A percentile compares a stretch with the other conserved stretches of the same genome.
Conservation (phyloP, 1,140 invertebrate genomes). For the Epicauta chinensis region DNA sequence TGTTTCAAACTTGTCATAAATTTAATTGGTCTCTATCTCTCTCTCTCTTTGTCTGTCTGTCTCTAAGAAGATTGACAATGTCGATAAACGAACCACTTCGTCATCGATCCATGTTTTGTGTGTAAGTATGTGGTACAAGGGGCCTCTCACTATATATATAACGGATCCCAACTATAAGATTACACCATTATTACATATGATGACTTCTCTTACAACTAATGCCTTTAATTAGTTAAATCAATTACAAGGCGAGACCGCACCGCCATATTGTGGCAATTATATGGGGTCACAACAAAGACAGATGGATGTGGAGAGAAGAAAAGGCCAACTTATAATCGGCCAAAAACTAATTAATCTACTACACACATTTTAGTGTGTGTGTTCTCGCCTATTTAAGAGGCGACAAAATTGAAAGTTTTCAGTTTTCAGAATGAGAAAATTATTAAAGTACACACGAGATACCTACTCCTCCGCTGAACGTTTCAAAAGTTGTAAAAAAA, state of each 20-base stretch:
- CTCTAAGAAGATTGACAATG: constrained; percentile 32
- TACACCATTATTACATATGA: too few relatives aligned
- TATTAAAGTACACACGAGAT: too few relatives aligned
- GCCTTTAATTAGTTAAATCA: constrained; percentile 22
- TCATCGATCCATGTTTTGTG: constrained; percentile 25
- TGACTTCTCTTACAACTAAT: constrained; percentile 13
- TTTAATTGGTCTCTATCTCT: constrained; percentile 31
- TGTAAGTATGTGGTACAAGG: too few relatives aligned
- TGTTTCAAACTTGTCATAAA: constrained; percentile 34
- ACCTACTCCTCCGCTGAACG: background rate
- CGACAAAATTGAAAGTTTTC: constrained; percentile 8
- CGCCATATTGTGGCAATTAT: constrained; percentile 15
- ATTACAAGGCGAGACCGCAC: constrained; percentile 13
- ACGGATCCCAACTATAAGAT: background rate
- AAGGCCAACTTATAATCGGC: too few relatives aligned
- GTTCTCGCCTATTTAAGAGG: too few relatives aligned
- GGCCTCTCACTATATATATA: constrained; percentile 10
- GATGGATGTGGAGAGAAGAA: too few relatives aligned
- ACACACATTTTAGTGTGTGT: too few relatives aligned
- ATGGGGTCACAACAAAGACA: too few relatives aligned
- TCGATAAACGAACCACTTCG: constrained; percentile 24
- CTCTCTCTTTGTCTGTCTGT: too few relatives aligned
- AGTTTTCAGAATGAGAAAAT: too few relatives aligned
- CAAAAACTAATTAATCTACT: too few relatives aligned
- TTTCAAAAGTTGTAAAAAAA: background rate